Conservation (phyloP, 2,113 vertebrate genomes). For the Periophthalmodon schlosseri region DNA sequence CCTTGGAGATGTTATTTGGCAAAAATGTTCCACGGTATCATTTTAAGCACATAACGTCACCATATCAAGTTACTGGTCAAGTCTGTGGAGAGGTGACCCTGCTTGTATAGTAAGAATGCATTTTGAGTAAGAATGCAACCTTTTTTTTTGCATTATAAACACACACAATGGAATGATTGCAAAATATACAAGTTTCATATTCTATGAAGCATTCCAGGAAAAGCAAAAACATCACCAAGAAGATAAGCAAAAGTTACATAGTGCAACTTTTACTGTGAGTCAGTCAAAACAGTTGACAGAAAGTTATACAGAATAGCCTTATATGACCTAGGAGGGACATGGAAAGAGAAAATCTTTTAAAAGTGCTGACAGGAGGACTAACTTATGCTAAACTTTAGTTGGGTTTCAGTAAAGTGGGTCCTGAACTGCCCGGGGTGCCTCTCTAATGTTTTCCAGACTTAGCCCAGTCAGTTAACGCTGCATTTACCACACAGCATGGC, state of each 20-base stretch:
- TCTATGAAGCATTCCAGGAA: too few species aligned
- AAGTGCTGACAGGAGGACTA: not conserved
- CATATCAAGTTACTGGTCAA: too few species aligned
- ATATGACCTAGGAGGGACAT: not conserved
- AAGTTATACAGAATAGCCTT: not conserved
- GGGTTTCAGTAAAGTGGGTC: not conserved
- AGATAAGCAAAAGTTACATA: not conserved
- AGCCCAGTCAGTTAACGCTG: not conserved
- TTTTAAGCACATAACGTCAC: too few species aligned
- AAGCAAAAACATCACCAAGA: not conserved
- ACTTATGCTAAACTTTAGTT: not conserved
- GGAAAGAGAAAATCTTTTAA: not conserved
- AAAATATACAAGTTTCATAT: too few species aligned
- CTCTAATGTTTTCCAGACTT: conserved; percentile 6
- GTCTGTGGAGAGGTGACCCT: too few species aligned
- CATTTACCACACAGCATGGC: conserved; percentile 4
- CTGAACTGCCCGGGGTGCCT: not conserved
- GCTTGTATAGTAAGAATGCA: too few species aligned
- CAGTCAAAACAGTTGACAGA: not conserved
- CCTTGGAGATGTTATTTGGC: too few species aligned
- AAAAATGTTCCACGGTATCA: too few species aligned
- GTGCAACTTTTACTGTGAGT: not conserved
- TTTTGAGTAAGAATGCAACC: too few species aligned
- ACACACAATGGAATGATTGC: too few species aligned
- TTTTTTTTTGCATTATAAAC: too few species aligned